Evolutionary conservation across 2,797 vertebrate genomes (phyloP), one percentile per base, ranked within the genome.

Genomic region (Adelosebastes latens): DNA sequence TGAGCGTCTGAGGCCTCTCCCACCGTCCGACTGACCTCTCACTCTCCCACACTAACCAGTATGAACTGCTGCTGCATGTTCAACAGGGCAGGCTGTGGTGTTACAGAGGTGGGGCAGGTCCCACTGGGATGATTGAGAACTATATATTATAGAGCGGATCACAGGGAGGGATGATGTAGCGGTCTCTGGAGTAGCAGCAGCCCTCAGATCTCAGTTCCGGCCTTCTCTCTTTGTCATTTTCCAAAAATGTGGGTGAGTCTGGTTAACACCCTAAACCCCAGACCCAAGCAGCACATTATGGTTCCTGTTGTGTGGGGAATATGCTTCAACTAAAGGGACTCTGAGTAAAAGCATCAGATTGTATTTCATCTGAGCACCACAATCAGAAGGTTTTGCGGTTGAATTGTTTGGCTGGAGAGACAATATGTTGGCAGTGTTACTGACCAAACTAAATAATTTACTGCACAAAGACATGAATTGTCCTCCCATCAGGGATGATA

Each of bases 201-300:
- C 77, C 83, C 84, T 93, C 89, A 83, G 83, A 95, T 95, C 91
- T 89, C 68, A 79, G 83, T 94, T 92, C 92, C 82, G 90, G 88
- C 83, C 22, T 82, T 72, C 75, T 90, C 77, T 77, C 77, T 94
- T 95, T 95, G 93, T 96, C 95, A 95, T 94, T 90, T 91, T 90
- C 86, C 85, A 96, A 94, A 95, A 95, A 96, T 96, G 94, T 95
- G 95, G 94, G 95, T 93, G 95, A 96, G 94, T 89, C 94, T 92
- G 91, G 95, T 95, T 94, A 95, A 96, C 95, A 95, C 96, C 96
- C 95, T 91, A 88, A 94, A 93, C 80, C 89, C 82, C 83, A 83
- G 86, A 90, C 88, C 90, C 82, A 84, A 89, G 82, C 86, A 90
- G 85, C 86, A 89, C 90, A 94, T 91, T 90, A 87, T 36, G 78